Percentiles rank a stretch among this genome's conserved stretches.
These are phyloP conservation scores for Anas capensis DNA, from an alignment of 2,797 vertebrate species.

Conservation along the genomic window DNA sequence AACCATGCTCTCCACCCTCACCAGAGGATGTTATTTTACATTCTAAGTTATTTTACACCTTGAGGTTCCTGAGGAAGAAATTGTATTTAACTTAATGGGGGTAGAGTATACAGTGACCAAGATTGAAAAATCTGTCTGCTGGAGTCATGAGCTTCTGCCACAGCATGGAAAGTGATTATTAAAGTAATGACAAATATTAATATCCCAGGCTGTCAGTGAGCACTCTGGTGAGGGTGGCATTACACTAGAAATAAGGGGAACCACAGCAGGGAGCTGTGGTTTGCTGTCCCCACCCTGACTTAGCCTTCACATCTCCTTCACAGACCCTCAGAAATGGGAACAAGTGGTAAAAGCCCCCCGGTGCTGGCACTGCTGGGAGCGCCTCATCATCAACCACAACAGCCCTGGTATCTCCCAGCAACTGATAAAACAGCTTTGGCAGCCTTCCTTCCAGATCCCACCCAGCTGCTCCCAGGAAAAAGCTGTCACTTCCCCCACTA, in stretches of 20 bases:
- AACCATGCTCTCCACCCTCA: rapidly evolving
- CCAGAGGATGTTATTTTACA: background rate
- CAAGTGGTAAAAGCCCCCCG: background rate
- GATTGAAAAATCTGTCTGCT: background rate
- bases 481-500: background rate
- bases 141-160: background rate
- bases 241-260: background rate
- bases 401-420: background rate
- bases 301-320: background rate
- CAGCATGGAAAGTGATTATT: background rate
- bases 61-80: background rate
- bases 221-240: background rate
- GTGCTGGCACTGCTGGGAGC: background rate
- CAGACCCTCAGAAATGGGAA: background rate
- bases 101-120: background rate
- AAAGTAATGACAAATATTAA: background rate
- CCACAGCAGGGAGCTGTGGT: rapidly evolving
- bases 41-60: background rate
- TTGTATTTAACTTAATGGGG: background rate
- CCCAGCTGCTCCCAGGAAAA: background rate
- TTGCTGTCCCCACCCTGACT: background rate
- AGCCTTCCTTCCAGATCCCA: background rate
- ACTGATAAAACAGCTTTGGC: rapidly evolving
- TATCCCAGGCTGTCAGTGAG: rapidly evolving
- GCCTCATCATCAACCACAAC: rapidly evolving